These are phyloP conservation scores for Cotesia chilonis DNA, from an alignment of 1,140 invertebrate species.

Conservation along the genomic window DNA sequence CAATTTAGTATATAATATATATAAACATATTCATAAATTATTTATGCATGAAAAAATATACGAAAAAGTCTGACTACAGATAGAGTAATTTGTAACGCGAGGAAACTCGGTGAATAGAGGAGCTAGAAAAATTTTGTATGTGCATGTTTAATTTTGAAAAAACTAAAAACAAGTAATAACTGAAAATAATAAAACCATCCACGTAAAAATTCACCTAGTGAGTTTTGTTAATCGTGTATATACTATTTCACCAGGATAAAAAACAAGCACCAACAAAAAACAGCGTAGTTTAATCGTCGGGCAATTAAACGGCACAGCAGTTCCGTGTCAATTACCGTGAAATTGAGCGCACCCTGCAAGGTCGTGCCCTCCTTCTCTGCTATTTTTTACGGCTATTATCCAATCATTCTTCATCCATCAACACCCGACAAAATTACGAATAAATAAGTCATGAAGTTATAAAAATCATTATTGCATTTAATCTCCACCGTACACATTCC, in stretches of 20 bases:
- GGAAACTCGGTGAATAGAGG: no score
- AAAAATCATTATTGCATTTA: no score
- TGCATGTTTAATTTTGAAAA: no score
- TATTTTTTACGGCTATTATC: not conserved
- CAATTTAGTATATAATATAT: not conserved
- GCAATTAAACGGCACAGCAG: slow-evolving; percentile 14
- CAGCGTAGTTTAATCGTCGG: slow-evolving; percentile 12
- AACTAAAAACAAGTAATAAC: no score
- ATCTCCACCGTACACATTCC: no score
- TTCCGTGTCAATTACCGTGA: slow-evolving; percentile 12
- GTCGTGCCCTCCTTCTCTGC: not conserved
- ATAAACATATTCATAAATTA: slow-evolving; percentile 1
- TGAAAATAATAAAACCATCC: not conserved
- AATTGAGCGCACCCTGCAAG: not conserved
- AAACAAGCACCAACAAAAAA: not conserved
- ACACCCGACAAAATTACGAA: no score
- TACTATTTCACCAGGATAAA: not conserved
- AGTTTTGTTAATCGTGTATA: not conserved
- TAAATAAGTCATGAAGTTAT: no score
- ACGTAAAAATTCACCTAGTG: not conserved
- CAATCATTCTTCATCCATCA: not conserved
- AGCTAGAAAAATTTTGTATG: no score
- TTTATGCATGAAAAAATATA: slow-evolving; percentile 12
- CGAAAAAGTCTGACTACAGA: not conserved
- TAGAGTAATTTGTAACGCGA: not conserved